Base-by-base conservation (phyloP, 2,113 vertebrate species). In the Menidia beryllina region DNA sequence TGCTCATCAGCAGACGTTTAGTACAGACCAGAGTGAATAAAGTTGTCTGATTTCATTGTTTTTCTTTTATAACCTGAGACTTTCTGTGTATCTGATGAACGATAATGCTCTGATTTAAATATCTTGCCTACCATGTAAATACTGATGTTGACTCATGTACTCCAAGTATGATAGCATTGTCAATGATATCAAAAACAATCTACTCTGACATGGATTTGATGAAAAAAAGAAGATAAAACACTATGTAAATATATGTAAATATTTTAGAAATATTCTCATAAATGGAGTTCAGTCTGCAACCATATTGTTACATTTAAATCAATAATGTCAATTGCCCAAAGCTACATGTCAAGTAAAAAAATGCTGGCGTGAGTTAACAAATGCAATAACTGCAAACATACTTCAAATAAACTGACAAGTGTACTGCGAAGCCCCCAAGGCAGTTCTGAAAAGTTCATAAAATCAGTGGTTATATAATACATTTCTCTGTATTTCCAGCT, bases 311-410 rank as follows among this genome's bases (percentile, higher is more conserved):
- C 86, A 88, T 91, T 87, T 75, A 78, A 89, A 90, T 90, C 87
- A 85, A 91, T 89, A 88, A 87, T 73, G 88, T 82, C 86, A 86
- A 88, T 85, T 72, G 87, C 91, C 88, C 56, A 59, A 54, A 86
- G 88, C 88, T 82, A 77, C 67, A 39, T 89, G 82, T 86, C 85
- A 81, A 86, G 77, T 86, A 72, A 75, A 86, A n/a, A 85, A 91
- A 88, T 34, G 62, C 80, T 79, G 83, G 74, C 77, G 71, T 69
- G 72, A 86, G 84, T 87, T 90, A 86, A 89, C 81, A 91, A 89
- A 90, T 90, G 79, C 66, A 88, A 87, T 91, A 91, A 92, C 90
- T 92, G 86, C 82, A 87, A 85, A 86, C 82, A 88, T 90, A 85
- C 74, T 86, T 92, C 90, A 91, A 88, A 88, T 89, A 83, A 80